Conservation (phyloP, 2,113 vertebrate species). For the Marcusenius ussheri region DNA sequence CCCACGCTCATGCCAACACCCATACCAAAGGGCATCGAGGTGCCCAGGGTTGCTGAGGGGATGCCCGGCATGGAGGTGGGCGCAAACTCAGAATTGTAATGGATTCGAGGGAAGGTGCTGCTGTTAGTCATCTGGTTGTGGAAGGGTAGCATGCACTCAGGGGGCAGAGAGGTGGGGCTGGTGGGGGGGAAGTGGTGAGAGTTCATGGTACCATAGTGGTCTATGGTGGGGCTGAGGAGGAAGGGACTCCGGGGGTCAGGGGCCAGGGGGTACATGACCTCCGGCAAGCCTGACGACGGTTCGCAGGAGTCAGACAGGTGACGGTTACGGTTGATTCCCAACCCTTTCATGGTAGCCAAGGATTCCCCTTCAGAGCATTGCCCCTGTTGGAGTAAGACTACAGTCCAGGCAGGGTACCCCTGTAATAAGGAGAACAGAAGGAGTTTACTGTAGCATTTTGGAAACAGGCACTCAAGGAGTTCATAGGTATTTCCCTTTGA, state of each 20-base stretch:
- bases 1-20: constrained; percentile 5
- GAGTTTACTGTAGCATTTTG: neutral
- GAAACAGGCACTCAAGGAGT: neutral
- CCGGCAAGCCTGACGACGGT: constrained; percentile 68
- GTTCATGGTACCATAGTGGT: constrained; percentile 64
- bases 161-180: constrained; percentile 66
- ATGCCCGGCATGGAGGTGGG: constrained; percentile 62
- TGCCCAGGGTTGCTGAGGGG: neutral
- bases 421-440: neutral
- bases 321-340: constrained; percentile 84
- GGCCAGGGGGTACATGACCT: constrained; percentile 69
- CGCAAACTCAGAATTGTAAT: constrained; percentile 84
- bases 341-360: constrained; percentile 79
- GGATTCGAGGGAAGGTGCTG: constrained; percentile 91
- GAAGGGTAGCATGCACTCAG: constrained; percentile 73
- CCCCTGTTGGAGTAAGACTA: neutral
- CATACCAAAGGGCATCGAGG: constrained; percentile 8
- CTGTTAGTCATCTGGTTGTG: constrained; percentile 85
- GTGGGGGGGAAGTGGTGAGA: constrained; percentile 65
- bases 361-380: constrained; percentile 10
- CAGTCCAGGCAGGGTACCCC: neutral
- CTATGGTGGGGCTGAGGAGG: constrained; percentile 70
- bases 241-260: constrained; percentile 70
- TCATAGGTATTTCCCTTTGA: neutral
- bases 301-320: constrained; percentile 84